A percentile compares a stretch with the other conserved stretches of the same genome.
These are phyloP conservation scores for Aplochiton taeniatus DNA, from an alignment of 2,797 vertebrate species.

Conservation along the genomic window DNA sequence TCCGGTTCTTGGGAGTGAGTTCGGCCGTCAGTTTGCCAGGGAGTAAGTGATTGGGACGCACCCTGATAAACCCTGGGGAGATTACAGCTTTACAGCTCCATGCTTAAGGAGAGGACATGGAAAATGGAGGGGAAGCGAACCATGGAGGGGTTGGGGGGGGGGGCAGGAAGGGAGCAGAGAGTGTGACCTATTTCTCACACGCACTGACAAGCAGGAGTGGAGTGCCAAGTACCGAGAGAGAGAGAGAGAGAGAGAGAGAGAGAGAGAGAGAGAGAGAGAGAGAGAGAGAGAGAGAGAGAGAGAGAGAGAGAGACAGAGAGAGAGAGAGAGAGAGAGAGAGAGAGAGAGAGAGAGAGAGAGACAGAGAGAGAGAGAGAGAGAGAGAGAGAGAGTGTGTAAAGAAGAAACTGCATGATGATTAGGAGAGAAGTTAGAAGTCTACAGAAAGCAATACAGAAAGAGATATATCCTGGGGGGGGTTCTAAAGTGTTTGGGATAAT, in stretches of 20 bases:
- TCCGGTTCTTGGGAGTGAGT: too few species aligned
- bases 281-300: not conserved
- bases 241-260: not conserved
- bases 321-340: constrained; percentile 4
- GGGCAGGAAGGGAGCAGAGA: not conserved
- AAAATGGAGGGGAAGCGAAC: too few species aligned
- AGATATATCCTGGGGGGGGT: too few species aligned
- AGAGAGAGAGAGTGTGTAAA: not conserved
- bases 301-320: not conserved
- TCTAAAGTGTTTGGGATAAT: too few species aligned
- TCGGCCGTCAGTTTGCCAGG: too few species aligned
- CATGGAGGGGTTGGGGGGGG: not conserved
- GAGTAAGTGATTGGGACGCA: not conserved
- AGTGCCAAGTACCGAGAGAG: not conserved
- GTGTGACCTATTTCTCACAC: too few species aligned
- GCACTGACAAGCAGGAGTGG: too few species aligned
- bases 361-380: not conserved
- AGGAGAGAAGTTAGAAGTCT: too few species aligned
- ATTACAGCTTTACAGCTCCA: too few species aligned
- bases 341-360: constrained; percentile 6
- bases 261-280: not conserved
- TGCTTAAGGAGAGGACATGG: too few species aligned
- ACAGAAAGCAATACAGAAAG: too few species aligned
- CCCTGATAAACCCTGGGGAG: too few species aligned
- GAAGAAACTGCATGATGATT: not conserved